Conservation (phyloP, 2,113 vertebrate species). For the Anser brachyrhynchus region DNA sequence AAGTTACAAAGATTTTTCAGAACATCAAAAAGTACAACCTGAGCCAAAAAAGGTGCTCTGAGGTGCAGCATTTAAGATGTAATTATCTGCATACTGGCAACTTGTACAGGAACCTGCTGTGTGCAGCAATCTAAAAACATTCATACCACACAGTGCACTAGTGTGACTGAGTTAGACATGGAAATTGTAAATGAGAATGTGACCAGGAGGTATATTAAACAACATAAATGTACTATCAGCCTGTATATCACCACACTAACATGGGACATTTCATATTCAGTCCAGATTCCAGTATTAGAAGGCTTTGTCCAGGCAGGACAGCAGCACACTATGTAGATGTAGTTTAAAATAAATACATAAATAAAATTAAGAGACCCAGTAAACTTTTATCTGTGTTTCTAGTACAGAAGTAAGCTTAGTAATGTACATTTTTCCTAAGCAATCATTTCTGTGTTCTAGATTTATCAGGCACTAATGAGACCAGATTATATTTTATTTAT, state of each 20-base stretch:
- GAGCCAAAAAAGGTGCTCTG: neutral
- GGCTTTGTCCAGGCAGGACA: neutral
- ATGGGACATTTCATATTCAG: neutral
- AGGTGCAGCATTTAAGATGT: neutral
- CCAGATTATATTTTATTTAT: neutral
- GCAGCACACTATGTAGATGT: neutral
- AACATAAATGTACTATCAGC: fast-evolving
- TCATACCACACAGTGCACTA: fast-evolving
- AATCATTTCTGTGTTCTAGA: neutral
- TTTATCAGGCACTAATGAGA: neutral
- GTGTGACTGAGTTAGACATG: neutral
- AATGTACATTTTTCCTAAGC: neutral
- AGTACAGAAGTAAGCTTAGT: neutral
- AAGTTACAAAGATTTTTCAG: neutral
- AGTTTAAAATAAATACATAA: neutral
- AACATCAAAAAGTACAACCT: neutral
- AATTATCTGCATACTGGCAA: neutral
- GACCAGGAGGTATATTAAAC: neutral
- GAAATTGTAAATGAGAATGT: neutral
- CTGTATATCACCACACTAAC: neutral
- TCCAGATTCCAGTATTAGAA: neutral
- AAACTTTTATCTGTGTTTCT: neutral
- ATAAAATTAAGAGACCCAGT: neutral
- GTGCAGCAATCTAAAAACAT: neutral
- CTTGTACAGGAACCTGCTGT: neutral